Evolutionary conservation across 2,113 vertebrate species (phyloP), one percentile per base, ranked within the genome.

Genomic region (Oryzias curvinotus): DNA sequence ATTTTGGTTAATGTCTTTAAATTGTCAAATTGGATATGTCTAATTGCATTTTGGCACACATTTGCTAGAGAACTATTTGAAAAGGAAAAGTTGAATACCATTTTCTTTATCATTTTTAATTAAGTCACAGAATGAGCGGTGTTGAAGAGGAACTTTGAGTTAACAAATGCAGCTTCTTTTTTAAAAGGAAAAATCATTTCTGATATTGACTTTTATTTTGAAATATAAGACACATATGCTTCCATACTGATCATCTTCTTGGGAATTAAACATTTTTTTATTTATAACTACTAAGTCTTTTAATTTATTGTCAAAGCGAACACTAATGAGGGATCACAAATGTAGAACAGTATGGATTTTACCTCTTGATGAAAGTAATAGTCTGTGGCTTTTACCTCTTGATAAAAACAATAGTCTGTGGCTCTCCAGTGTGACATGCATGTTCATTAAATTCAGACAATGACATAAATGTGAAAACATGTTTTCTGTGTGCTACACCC

Each of bases 371-470:
- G 75, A 82, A 72, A 82, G 82, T 81, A 82, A 82, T 73, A 83
- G 43, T 44, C 78, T 64, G 19, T 65, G 80, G 73, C 36, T 3
- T 58, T 42, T 51, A 26, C 28, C 16, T 1, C 15, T 21, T 14
- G 52, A 0, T 62, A 74, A 82, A 72, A 82, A 83, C 83, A 82
- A 82, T 73, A 83, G 43, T 44, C 78, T 64, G 19, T 65, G 80
- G 73, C 36, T 3, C 57, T 14, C 47, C 7, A 3, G 28, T 49
- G 74, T 78, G 80, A 71, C 66, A 54, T n/a, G 57, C 44, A 55
- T 56, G 49, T 12, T 12, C 4, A 56, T 71, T 47, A 57, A 51
- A 69, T 52, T 43, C 53, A 61, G 13, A 61, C 73, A 44, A 23
- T 25, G 43, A 44, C 42, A 23, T 43, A 62, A 62, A 66, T 53